phyloP scores from a whole-genome alignment of 2,888 invertebrate species.

The Ferrisia virgata region DNA sequence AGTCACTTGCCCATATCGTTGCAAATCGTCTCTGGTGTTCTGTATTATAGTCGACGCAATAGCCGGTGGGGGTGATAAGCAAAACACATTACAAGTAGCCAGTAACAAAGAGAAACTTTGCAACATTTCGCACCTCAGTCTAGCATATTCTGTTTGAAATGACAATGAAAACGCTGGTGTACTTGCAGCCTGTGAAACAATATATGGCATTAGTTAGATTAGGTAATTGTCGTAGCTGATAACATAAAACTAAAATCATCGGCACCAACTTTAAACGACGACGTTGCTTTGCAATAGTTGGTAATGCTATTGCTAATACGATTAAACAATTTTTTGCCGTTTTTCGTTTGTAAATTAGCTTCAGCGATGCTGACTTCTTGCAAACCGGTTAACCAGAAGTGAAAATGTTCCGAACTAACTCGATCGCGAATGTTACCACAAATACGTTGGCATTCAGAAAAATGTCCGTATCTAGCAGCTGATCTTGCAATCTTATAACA shows the following conservation, averaged over 20 bases:
- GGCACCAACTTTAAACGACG: conserved; percentile 58
- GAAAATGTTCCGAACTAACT: conserved; percentile 81
- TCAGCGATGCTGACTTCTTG: conserved; percentile 73
- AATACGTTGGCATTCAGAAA: conserved; percentile 65
- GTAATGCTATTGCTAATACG: conserved; percentile 57
- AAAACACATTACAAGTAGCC: conserved; percentile 70
- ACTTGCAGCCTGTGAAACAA: conserved; percentile 62
- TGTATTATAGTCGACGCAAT: conserved; percentile 81
- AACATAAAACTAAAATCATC: not conserved
- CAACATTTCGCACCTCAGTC: conserved; percentile 71
- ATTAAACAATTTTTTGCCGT: conserved; percentile 55
- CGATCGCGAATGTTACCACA: conserved; percentile 63
- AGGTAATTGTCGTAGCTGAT: no score
- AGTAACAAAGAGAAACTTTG: conserved; percentile 65
- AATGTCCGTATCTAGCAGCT: conserved; percentile 79
- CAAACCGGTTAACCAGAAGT: conserved; percentile 84
- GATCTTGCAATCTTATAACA: conserved; percentile 83
- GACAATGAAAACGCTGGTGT: conserved; percentile 63
- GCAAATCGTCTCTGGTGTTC: conserved; percentile 71
- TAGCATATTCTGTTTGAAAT: conserved; percentile 75
- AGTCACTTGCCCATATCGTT: conserved; percentile 75
- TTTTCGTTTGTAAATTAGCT: conserved; percentile 60
- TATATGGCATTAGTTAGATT: no score
- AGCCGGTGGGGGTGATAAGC: conserved; percentile 89
- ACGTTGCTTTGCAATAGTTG: conserved; percentile 65